Evolutionary conservation across 1,140 invertebrate species (phyloP).

Genomic region (Riptortus pedestris): DNA sequence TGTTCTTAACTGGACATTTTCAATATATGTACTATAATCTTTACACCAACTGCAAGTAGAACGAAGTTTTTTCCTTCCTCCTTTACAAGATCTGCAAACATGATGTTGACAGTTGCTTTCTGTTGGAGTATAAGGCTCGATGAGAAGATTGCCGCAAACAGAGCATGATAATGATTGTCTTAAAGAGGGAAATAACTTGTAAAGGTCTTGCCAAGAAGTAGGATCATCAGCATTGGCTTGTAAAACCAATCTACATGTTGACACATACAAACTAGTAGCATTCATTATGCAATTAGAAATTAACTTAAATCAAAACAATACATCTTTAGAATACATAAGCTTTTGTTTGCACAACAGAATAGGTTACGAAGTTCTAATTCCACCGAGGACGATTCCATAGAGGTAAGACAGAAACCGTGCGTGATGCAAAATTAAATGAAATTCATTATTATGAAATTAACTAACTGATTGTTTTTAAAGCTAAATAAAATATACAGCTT

Average conservation of each 20-base stretch:
- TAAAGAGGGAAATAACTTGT: constrained; percentile 68
- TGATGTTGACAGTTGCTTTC: constrained; percentile 77
- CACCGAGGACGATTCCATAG: too few species aligned
- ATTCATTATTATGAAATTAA: too few species aligned
- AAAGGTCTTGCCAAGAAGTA: constrained; percentile 66
- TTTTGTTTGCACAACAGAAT: not conserved
- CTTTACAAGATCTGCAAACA: constrained; percentile 69
- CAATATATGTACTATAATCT: constrained; percentile 68
- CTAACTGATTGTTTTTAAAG: too few species aligned
- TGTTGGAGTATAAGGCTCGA: constrained; percentile 69
- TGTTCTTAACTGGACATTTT: constrained; percentile 70
- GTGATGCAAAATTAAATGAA: too few species aligned
- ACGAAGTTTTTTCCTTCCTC: constrained; percentile 71
- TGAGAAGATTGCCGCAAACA: constrained; percentile 72
- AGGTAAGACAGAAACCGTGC: too few species aligned
- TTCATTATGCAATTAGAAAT: constrained; percentile 50
- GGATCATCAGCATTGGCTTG: constrained; percentile 56
- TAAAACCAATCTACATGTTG: constrained; percentile 67
- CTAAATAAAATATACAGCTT: too few species aligned
- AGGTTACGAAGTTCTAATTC: too few species aligned
- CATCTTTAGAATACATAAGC: not conserved
- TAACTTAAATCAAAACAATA: not conserved
- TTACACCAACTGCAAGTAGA: constrained; percentile 76
- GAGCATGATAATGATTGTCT: constrained; percentile 77
- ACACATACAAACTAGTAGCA: constrained; percentile 71